These are phyloP conservation scores for Portunus trituberculatus DNA, from an alignment of 1,140 invertebrate species.

Conservation along the genomic window DNA sequence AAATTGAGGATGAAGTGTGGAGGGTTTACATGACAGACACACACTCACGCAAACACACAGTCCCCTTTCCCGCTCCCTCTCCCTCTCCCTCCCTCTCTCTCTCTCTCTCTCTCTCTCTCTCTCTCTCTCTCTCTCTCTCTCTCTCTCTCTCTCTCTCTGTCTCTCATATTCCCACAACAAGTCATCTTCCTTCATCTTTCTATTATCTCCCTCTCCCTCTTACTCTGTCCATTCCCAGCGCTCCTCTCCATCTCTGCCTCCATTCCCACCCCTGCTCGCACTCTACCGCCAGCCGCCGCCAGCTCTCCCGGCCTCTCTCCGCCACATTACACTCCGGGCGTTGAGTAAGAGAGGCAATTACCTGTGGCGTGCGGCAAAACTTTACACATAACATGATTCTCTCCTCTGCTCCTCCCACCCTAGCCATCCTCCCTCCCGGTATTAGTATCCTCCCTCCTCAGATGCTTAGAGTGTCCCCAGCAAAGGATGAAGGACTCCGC, in stretches of 20 bases:
- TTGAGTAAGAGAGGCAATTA: slow-evolving; percentile 9
- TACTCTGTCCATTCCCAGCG: background rate
- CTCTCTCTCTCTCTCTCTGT: too few relatives aligned
- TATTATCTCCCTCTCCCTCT: background rate
- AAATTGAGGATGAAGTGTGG: too few relatives aligned
- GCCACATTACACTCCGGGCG: slow-evolving; percentile 8
- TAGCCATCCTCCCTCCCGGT: background rate
- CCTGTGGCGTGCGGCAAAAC: background rate
- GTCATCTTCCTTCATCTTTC: background rate
- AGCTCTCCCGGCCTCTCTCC: background rate
- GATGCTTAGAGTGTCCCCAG: background rate
- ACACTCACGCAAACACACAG: too few relatives aligned
- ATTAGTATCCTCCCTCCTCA: background rate
- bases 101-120: too few relatives aligned
- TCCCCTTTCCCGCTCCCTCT: too few relatives aligned
- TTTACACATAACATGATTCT: slow-evolving; percentile 1
- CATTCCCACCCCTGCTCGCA: background rate
- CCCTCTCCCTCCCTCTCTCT: too few relatives aligned
- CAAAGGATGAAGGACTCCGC: background rate
- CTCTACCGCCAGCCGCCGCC: background rate
- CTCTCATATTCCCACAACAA: background rate
- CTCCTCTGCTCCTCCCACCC: background rate
- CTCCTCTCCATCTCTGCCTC: background rate
- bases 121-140: too few relatives aligned
- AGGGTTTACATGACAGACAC: too few relatives aligned